A percentile compares a stretch with the other conserved stretches of the same genome.
phyloP scores from a whole-genome alignment of 2,113 vertebrate species.

The Poeciliopsis prolifica region DNA sequence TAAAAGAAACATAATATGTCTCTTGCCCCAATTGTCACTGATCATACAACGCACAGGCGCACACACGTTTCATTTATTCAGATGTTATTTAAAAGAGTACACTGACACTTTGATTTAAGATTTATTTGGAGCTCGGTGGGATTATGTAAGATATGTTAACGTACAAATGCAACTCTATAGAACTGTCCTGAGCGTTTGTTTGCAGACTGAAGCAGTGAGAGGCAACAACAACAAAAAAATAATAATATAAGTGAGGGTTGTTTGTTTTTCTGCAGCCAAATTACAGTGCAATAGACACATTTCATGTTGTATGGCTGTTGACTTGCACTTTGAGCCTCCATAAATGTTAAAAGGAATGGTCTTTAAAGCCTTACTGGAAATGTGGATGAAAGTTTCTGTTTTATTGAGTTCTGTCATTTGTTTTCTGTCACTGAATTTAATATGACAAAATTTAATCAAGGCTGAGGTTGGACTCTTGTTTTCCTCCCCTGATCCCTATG shows the following conservation, averaged over 20 bases:
- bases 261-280: constrained; percentile 44
- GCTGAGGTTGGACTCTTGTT: constrained; percentile 32
- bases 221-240: constrained; percentile 8
- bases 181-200: constrained; percentile 22
- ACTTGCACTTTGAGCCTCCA: constrained; percentile 58
- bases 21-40: constrained; percentile 39
- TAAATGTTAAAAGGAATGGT: constrained; percentile 31
- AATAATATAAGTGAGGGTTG: constrained; percentile 38
- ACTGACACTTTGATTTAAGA: constrained; percentile 75
- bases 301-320: constrained; percentile 53
- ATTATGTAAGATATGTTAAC: constrained; percentile 54
- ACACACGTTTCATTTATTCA: constrained; percentile 41
- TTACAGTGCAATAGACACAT: constrained; percentile 72
- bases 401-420: constrained; percentile 39
- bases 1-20: constrained; percentile 48
- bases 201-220: constrained; percentile 44
- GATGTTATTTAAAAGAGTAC: constrained; percentile 72
- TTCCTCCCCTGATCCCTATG: constrained; percentile 23
- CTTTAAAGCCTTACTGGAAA: constrained; percentile 37
- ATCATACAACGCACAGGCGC: constrained; percentile 50
- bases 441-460: constrained; percentile 32
- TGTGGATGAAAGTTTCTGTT: constrained; percentile 32
- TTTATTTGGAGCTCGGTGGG: constrained; percentile 49
- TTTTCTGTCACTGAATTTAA: constrained; percentile 31
- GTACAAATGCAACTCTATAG: constrained; percentile 35